These are phyloP conservation scores for Caenorhabditis sp. DNA, from an alignment of 2,888 invertebrate species.

Conservation along the genomic window DNA sequence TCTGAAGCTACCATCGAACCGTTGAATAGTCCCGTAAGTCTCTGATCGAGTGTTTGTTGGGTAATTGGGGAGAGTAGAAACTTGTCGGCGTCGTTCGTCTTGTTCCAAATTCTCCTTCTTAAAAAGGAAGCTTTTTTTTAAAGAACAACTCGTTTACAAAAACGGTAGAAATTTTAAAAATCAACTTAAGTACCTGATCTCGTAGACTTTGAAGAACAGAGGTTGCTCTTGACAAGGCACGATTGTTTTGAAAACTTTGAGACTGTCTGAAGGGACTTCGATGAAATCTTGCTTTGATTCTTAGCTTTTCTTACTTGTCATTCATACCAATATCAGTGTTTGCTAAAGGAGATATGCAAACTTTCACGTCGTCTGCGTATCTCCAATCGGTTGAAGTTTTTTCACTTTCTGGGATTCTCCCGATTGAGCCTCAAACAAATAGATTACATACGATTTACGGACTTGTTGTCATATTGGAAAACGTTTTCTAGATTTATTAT, in stretches of 20 bases:
- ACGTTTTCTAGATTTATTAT: too few relatives aligned
- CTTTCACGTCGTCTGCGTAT: slow-evolving; percentile 63
- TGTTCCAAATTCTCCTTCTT: slow-evolving; percentile 51
- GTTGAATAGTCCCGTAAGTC: slow-evolving; percentile 34
- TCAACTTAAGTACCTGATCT: too few relatives aligned
- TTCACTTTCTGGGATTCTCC: slow-evolving; percentile 30
- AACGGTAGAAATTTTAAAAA: slow-evolving; percentile 16
- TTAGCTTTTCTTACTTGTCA: too few relatives aligned
- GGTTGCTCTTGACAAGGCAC: slow-evolving; percentile 48
- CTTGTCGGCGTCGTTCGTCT: slow-evolving; percentile 56
- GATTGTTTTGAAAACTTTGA: slow-evolving; percentile 12
- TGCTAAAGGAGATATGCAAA: slow-evolving; percentile 60
- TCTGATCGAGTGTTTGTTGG: slow-evolving; percentile 26
- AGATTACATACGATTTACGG: too few relatives aligned
- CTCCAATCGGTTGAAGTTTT: slow-evolving; percentile 29
- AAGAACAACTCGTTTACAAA: neutral
- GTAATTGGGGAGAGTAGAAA: slow-evolving; percentile 46
- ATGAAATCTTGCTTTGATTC: neutral
- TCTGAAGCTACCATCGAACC: slow-evolving; percentile 21
- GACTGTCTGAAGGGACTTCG: neutral
- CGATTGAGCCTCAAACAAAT: slow-evolving; percentile 43
- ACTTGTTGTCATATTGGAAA: too few relatives aligned
- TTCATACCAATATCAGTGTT: slow-evolving; percentile 40
- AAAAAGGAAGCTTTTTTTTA: neutral
- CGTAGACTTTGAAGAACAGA: slow-evolving; percentile 65